These are phyloP conservation scores for Pangasius sanitwongsei DNA, from an alignment of 2,797 vertebrate species.

Conservation along the genomic window DNA sequence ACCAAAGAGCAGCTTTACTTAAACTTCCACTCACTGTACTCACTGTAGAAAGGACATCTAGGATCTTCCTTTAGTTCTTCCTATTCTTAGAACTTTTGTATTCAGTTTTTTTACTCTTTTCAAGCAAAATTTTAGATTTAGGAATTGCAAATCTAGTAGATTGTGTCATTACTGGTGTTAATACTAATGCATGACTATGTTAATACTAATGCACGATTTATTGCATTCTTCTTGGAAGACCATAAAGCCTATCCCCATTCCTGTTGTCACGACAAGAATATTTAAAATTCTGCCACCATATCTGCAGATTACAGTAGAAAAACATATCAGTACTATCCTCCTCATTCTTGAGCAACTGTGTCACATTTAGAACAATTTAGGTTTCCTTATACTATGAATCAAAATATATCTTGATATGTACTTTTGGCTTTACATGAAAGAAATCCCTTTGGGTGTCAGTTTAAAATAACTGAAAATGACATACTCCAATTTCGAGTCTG, in stretches of 20 bases:
- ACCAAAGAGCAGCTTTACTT: not conserved
- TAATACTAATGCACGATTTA: not conserved
- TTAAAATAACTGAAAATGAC: slow-evolving; percentile 4
- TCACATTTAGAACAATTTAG: not conserved
- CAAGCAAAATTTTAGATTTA: not conserved
- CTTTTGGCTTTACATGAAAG: slow-evolving; percentile 9
- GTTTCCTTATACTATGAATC: not conserved
- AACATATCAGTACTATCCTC: not conserved
- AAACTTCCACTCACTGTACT: not conserved
- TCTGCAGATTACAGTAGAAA: not conserved
- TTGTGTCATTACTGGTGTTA: not conserved
- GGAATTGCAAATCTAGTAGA: not conserved
- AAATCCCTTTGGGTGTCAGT: not conserved
- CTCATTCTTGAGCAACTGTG: not conserved
- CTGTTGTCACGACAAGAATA: not conserved
- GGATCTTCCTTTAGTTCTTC: not conserved
- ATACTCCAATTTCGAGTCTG: not conserved
- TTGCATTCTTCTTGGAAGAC: not conserved
- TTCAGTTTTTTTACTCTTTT: not conserved
- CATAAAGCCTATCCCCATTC: not conserved
- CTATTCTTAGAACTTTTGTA: not conserved
- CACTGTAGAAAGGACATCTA: not conserved
- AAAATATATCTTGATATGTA: not conserved
- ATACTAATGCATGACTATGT: not conserved
- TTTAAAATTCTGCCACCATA: not conserved